Evolutionary conservation across 2,797 vertebrate species (phyloP), one percentile per base, ranked within the genome.

Genomic region (Tenualosa thibaudeaui): DNA sequence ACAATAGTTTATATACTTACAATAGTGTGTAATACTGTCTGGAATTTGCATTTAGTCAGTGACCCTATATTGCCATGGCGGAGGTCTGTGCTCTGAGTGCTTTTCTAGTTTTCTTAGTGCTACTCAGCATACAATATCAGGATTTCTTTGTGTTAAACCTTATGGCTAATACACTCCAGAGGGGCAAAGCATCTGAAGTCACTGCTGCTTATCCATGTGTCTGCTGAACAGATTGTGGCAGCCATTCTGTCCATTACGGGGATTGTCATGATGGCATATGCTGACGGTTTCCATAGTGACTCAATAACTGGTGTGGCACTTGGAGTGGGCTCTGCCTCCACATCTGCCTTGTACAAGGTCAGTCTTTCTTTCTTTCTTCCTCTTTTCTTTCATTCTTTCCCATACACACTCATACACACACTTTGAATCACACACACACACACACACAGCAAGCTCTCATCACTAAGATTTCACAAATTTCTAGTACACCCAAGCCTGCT

Each of bases 201-300:
- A 40, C 1, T 9, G n/a, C 3, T 3, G 2, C 12, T 49, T 8
- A 43, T 37, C 50, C 50, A 51, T 62, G 62, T 43, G 50, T 50
- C 68, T 37, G 40, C 26, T 31, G 3, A 24, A 22, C 87, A 92
- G 92, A 90, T 93, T 13, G 90, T 92, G 19, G 90, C 90, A 22
- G 89, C 84, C 43, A 92, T 92, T 71, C 84, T 92, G 15, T 91
- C 91, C 81, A 90, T 93, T 58, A 91, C 90, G 40, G 91, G 92
- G 1, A 92, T 93, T 58, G 92, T 93, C 53, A 90, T 92, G 89
- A 86, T 93, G 86, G 90, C 90, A 6, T 92, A 92, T 65, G 91
- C 89, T 7, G 91, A 93, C 22, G 91, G 92, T 68, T 92, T 92
- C 84, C 89, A 89, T 75, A 89, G 90, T 3, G 90, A 91, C 84